phyloP scores from a whole-genome alignment of 2,113 vertebrate genomes.

The Cyprinodon variegatus region DNA sequence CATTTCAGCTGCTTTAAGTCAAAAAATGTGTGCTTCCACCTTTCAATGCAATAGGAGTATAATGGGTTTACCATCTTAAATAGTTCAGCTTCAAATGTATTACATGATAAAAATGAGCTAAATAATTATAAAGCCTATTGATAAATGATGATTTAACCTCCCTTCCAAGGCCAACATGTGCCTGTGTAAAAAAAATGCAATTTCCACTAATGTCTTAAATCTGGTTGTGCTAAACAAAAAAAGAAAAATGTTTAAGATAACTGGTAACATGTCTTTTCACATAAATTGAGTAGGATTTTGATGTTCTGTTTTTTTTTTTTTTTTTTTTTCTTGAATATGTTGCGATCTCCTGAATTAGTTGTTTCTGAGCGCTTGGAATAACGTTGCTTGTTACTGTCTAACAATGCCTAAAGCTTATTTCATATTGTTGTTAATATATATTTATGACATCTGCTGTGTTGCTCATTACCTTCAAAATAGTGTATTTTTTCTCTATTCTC shows the following conservation, averaged over 20 bases:
- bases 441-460: too few species aligned
- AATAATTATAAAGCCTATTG: not conserved
- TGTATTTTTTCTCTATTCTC: too few species aligned
- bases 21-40: not conserved
- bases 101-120: not conserved
- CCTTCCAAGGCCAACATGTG: too few species aligned
- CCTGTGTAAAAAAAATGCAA: too few species aligned
- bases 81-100: not conserved
- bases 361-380: not conserved
- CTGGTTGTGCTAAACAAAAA: not conserved
- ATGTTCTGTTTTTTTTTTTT: too few species aligned
- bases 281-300: too few species aligned
- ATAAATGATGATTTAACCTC: not conserved
- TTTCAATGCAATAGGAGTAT: not conserved
- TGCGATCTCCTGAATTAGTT: not conserved
- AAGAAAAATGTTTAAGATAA: not conserved
- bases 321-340: not conserved
- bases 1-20: not conserved
- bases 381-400: not conserved
- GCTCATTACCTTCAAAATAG: too few species aligned
- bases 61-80: not conserved
- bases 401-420: not conserved
- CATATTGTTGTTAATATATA: too few species aligned
- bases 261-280: too few species aligned
- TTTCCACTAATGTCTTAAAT: not conserved